Conservation (phyloP, 2,888 invertebrate genomes). For the Diadromus collaris region DNA sequence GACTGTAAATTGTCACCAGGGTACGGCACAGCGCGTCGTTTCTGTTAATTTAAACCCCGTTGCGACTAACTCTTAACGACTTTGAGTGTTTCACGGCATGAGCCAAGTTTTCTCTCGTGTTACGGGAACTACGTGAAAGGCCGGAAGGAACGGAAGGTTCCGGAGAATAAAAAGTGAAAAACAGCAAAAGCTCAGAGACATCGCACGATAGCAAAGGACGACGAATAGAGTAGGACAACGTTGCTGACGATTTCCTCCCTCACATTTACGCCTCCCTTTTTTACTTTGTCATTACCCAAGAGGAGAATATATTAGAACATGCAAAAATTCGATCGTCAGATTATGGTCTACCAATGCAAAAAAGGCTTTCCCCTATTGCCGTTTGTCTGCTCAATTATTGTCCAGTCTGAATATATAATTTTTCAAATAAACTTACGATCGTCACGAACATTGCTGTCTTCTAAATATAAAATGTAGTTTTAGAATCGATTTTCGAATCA, state of each 20-base stretch:
- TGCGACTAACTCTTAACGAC: constrained; percentile 66
- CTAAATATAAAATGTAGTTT: no score
- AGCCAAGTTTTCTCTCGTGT: constrained; percentile 64
- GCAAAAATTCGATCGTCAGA: neutral
- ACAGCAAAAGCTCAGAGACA: constrained; percentile 46
- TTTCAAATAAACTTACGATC: no score
- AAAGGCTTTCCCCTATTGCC: no score
- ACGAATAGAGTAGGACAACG: constrained; percentile 35
- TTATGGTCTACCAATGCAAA: neutral
- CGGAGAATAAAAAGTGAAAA: constrained; percentile 1
- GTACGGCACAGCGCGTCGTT: constrained; percentile 55
- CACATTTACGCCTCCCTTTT: constrained; percentile 45
- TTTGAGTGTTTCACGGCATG: constrained; percentile 57
- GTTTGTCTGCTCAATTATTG: neutral
- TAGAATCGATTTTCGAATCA: no score
- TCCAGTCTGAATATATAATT: neutral
- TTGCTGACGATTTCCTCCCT: constrained; percentile 31
- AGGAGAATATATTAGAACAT: neutral
- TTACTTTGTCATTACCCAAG: neutral
- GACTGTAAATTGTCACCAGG: constrained; percentile 65
- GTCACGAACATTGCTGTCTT: no score
- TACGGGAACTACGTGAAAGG: constrained; percentile 39
- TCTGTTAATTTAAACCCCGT: constrained; percentile 67
- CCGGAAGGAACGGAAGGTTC: constrained; percentile 18
- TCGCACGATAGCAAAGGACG: constrained; percentile 33